Evolutionary conservation across 2,113 vertebrate species (phyloP), one percentile per base, ranked within the genome.

Genomic region (Dipodomys spectabilis): DNA sequence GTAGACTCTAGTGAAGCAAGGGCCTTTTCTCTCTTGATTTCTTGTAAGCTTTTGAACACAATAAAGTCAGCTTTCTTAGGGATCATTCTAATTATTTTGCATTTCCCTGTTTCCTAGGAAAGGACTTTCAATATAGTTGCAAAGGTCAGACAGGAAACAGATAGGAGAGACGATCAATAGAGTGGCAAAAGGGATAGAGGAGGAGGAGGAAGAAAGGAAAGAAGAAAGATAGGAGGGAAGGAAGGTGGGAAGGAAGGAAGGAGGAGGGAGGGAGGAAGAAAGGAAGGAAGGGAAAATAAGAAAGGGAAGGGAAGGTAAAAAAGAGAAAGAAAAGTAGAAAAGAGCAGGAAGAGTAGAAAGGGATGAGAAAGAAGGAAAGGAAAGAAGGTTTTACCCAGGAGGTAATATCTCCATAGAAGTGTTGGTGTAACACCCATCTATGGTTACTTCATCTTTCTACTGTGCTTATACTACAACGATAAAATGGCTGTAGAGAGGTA

Each of bases 381-480:
- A 16, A 32, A 15, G 13, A 30, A 62, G 65, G 60, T 18, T 57
- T 57, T 57, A 57, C 15, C 4, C 8, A n/a, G 25, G 25, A 67
- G 23, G 8, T 57, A 60, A 71, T 27, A 27, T 20, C 65, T 81
- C 27, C 6, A 18, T 77, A 44, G 6, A 92, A 28, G 0, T 16
- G 9, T 91, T 53, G 9, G 49, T 53, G 87, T 45, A 28, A 84
- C 22, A 62, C 1, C 23, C 13, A 75, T 22, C n/a, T 78, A 57
- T 39, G 45, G 67, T 74, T 82, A 28, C 20, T 81, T 92, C 67
- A 20, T 53, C 6, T 92, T 45, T 82, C 28, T 86, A 72, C 64
- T 32, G 64, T 77, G 44, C 18, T 81, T 79, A 53, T 82, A 65
- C 85, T 91, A 91, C 93, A 85, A 71, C 94, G 97, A 94, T n/a